Percentiles rank a stretch among this genome's conserved stretches.
phyloP scores from a whole-genome alignment of 2,888 invertebrate genomes.

The Caradrina kadenii region DNA sequence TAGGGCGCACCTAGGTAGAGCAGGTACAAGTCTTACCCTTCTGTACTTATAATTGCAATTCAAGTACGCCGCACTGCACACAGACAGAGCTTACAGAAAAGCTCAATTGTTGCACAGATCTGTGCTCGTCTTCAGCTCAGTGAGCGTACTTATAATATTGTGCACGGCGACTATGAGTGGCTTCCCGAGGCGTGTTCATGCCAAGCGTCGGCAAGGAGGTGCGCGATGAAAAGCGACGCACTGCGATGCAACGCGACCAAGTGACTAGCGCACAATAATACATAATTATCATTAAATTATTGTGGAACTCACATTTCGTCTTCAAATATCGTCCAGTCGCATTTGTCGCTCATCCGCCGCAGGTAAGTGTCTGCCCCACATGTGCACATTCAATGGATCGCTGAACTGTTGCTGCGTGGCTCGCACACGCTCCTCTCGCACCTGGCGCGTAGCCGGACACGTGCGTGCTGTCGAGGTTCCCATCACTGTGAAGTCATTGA shows the following conservation, averaged over 20 bases:
- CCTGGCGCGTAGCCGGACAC: neutral
- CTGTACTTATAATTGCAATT: neutral
- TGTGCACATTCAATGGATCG: neutral
- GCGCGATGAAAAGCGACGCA: neutral
- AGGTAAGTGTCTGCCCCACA: neutral
- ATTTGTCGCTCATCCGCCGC: neutral
- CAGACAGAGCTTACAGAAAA: neutral
- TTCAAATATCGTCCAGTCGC: neutral
- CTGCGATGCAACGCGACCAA: neutral
- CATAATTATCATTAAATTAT: neutral
- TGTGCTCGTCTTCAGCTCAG: neutral
- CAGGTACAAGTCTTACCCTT: neutral
- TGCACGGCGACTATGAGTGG: no score
- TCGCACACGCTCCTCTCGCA: neutral
- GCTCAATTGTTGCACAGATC: neutral
- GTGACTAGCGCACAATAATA: neutral
- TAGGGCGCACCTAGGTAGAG: conserved; percentile 50
- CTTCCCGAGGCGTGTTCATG: neutral
- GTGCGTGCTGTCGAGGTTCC: neutral
- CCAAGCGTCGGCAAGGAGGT: neutral
- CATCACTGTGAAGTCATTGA: neutral
- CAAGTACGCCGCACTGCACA: neutral
- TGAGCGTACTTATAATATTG: neutral
- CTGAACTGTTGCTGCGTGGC: no score
- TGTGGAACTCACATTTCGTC: neutral